Percentiles rank a stretch among this genome's conserved stretches.
phyloP scores from a whole-genome alignment of 2,888 invertebrate genomes.

The Dione vanillae region DNA sequence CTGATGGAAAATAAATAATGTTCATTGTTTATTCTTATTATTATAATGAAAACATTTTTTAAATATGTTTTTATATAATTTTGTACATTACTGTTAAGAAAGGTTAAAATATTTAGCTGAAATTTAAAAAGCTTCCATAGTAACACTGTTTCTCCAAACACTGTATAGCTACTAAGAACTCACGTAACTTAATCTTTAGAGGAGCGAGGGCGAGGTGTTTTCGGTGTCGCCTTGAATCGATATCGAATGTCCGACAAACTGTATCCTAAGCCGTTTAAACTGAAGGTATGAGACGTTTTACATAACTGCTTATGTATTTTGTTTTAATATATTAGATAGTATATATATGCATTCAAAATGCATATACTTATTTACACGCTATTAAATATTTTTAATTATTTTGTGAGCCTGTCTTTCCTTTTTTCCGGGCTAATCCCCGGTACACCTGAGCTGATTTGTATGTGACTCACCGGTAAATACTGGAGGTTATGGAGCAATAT shows the following conservation, averaged over 20 bases:
- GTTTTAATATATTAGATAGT: too few species aligned
- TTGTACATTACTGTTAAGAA: not conserved
- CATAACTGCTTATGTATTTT: not conserved
- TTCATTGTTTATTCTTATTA: not conserved
- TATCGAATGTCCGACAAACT: slow-evolving; percentile 36
- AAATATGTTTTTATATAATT: not conserved
- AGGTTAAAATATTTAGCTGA: not conserved
- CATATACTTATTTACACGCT: too few species aligned
- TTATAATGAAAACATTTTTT: too few species aligned
- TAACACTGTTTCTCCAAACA: slow-evolving; percentile 7
- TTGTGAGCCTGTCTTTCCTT: too few species aligned
- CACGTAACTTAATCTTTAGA: slow-evolving; percentile 28
- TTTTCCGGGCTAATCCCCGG: too few species aligned
- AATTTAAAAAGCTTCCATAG: slow-evolving; percentile 1
- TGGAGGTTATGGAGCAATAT: too few species aligned
- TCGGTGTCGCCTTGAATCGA: slow-evolving; percentile 44
- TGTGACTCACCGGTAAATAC: too few species aligned
- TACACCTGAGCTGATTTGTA: too few species aligned
- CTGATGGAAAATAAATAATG: not conserved
- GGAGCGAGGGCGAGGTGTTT: slow-evolving; percentile 37
- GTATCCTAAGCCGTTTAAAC: slow-evolving; percentile 27
- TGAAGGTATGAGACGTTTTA: slow-evolving; percentile 18
- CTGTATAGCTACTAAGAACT: slow-evolving; percentile 14
- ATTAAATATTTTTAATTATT: too few species aligned
- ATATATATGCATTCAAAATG: too few species aligned